Base-by-base conservation (phyloP, 2,888 invertebrate species). In the Macaria notata region DNA sequence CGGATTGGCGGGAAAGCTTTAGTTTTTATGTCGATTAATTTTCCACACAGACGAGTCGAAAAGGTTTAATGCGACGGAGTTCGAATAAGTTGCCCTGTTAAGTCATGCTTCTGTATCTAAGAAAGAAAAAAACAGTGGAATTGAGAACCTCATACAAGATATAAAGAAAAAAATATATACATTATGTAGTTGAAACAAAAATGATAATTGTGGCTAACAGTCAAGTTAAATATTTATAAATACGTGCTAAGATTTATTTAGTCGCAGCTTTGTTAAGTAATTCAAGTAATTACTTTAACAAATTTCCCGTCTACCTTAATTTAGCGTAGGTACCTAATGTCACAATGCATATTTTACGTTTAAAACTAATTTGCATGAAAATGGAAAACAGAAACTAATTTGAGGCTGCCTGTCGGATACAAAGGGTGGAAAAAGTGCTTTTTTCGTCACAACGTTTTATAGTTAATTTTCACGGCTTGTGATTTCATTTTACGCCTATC, bases 311-410 rank as follows among this genome's bases (percentile, higher is more conserved):
- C 38, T 42, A 9, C 19, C 38, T 39, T 38, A 1, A 33, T 29
- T 47, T 51, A 36, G 39, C 51, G 59, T 50, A 54, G 46, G 61
- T 53, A 38, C 55, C 41, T 61, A 55, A 41, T 49, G 62, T 59
- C 59, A 59, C 60, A 59, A 62, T 62, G 59, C 62, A 63, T 62
- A 62, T 61, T 64, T 63, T 64, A 61, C 62, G 62, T 65, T 64
- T 64, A 50, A 44, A 70, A 60, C 41, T 49, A 64, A 73, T 73
- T 70, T 73, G 64, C 70, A 71, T 74, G 63, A 69, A 67, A 71
- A 71, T 76, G 64, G 68, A 65, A 66, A 68, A 48, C 59, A 57
- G 64, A 71, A 74, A 69, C 66, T 71, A 72, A 75, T 75, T 73
- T 72, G 46, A 46, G 54, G 56, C 53, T 54, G 44, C 53, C 61